phyloP scores from a whole-genome alignment of 2,797 vertebrate species.

The Acanthurus lineatus region DNA sequence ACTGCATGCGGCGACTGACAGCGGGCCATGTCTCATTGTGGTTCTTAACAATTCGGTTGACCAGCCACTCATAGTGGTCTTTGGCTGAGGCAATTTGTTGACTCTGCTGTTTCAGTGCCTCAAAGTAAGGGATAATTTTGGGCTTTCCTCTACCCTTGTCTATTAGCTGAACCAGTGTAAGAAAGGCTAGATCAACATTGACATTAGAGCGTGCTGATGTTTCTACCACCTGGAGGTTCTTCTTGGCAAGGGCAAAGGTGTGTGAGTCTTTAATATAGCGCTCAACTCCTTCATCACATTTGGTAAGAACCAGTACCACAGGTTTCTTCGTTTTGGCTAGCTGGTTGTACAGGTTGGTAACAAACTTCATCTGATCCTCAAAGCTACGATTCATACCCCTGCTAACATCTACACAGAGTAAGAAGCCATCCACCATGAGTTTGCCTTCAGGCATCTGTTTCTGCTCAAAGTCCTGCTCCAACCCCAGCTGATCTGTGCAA shows the following conservation, averaged over 20 bases:
- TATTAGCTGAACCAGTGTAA: conserved; percentile 94
- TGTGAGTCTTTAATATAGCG: conserved; percentile 98
- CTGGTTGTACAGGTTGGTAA: conserved; percentile 95
- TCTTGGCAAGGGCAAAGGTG: conserved; percentile 95
- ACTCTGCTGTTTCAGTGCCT: conserved; percentile 97
- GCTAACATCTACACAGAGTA: conserved; percentile 96
- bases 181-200: conserved; percentile 96
- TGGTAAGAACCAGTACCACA: conserved; percentile 93
- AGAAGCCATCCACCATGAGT: conserved; percentile 93
- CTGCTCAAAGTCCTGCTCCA: conserved; percentile 99
- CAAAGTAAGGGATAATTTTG: conserved; percentile 97
- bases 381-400: conserved; percentile 98
- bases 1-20: conserved; percentile 90
- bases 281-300: conserved; percentile 99
- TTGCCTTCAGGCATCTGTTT: conserved; percentile 99
- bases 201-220: conserved; percentile 97
- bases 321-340: conserved; percentile 97
- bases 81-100: conserved; percentile 97
- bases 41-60: conserved; percentile 91
- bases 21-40: conserved; percentile 93
- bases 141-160: conserved; percentile 94
- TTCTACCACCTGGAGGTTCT: conserved; percentile 98
- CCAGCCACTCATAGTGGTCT: conserved; percentile 96
- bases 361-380: conserved; percentile 97
- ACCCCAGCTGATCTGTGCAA: conserved; percentile 97